These are phyloP conservation scores for Tenthredo scrophulariae DNA, from an alignment of 2,888 invertebrate species.

Conservation along the genomic window DNA sequence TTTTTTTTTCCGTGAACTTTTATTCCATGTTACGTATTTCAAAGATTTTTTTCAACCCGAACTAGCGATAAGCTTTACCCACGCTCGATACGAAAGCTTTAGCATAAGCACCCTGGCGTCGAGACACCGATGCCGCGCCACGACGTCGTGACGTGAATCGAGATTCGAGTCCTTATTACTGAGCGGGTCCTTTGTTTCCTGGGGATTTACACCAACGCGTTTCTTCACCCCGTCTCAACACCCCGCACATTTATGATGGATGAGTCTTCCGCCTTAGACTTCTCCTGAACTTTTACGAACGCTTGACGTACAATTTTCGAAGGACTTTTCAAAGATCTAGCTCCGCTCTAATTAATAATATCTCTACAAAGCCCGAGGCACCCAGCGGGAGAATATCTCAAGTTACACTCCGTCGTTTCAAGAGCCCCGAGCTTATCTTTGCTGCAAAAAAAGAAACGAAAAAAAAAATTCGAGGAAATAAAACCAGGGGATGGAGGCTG, in stretches of 20 bases:
- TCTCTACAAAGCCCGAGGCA: constrained; percentile 14
- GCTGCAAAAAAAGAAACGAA: neutral
- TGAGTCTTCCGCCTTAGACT: constrained; percentile 12
- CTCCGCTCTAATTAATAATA: constrained; percentile 14
- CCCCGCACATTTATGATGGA: constrained; percentile 31
- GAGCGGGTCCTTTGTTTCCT: constrained; percentile 13
- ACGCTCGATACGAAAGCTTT: constrained; percentile 29
- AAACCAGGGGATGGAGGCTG: neutral
- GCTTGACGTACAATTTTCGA: neutral
- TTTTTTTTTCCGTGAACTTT: neutral
- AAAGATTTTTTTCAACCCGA: neutral
- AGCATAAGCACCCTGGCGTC: constrained; percentile 43
- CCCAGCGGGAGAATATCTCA: neutral
- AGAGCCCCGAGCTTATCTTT: neutral
- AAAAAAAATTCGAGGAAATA: neutral
- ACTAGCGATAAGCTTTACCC: neutral
- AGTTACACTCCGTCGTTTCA: constrained; percentile 1
- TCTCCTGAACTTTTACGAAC: constrained; percentile 7
- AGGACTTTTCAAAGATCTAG: constrained; percentile 15
- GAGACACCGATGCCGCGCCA: constrained; percentile 4
- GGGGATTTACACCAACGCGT: neutral
- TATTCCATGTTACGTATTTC: neutral
- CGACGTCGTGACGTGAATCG: constrained; percentile 46
- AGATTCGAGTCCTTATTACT: constrained; percentile 42
- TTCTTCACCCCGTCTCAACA: constrained; percentile 7